These are phyloP conservation scores for Himantopus leucocephalus DNA, from an alignment of 2,113 vertebrate species.

Conservation along the genomic window DNA sequence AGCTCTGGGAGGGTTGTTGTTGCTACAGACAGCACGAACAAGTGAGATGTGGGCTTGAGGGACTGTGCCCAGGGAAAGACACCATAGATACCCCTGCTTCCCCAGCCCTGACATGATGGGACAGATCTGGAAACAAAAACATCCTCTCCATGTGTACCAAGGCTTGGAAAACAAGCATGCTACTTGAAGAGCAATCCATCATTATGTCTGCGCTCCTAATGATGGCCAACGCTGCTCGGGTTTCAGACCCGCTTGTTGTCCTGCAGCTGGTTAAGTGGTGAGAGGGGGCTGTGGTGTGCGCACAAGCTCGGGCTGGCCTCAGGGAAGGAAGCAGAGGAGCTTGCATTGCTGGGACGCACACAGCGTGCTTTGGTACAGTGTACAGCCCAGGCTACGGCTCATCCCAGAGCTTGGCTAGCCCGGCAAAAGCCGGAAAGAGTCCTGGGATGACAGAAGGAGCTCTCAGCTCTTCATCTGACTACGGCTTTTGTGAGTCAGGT, in stretches of 20 bases:
- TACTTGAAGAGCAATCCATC: not conserved
- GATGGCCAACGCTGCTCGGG: not conserved
- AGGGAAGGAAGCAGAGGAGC: not conserved
- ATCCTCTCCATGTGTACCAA: not conserved
- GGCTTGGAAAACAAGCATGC: not conserved
- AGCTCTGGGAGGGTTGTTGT: not conserved
- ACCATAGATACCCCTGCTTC: not conserved
- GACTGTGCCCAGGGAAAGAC: not conserved
- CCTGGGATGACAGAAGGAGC: conserved; percentile 7
- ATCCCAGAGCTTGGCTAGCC: not conserved
- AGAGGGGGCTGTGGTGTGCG: not conserved
- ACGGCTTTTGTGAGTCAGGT: conserved; percentile 50
- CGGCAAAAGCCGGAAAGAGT: not conserved
- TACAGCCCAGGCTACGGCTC: not conserved
- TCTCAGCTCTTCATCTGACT: conserved; percentile 36
- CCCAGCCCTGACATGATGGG: not conserved
- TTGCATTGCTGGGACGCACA: not conserved
- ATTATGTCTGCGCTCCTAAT: not conserved
- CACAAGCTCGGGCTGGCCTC: not conserved
- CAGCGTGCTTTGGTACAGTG: not conserved
- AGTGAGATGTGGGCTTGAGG: not conserved
- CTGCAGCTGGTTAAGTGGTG: not conserved
- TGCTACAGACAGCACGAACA: accelerated
- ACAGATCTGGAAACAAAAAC: not conserved
- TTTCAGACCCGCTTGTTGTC: not conserved